Evolutionary conservation across 2,113 vertebrate genomes (phyloP).

Genomic region (Mesembrinibis cayennensis): DNA sequence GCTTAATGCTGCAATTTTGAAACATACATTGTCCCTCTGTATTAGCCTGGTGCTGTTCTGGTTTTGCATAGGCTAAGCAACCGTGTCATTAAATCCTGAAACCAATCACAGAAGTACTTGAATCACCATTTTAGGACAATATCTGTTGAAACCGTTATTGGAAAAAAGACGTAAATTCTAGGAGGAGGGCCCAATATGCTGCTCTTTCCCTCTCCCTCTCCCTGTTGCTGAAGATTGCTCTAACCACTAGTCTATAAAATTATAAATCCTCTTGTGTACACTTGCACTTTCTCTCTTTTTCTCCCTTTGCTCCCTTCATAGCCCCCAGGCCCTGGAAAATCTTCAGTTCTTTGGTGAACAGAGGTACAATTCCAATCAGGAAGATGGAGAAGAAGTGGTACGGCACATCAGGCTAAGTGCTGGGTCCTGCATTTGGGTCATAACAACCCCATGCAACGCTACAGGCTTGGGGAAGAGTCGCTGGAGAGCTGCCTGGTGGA

Average conservation of each 20-base stretch:
- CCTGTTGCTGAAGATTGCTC: not conserved
- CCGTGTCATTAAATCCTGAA: not conserved
- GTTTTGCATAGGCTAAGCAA: not conserved
- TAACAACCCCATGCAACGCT: not conserved
- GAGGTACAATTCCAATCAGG: not conserved
- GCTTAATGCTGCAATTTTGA: not conserved
- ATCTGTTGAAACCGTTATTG: not conserved
- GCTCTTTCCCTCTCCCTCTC: not conserved
- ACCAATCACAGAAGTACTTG: not conserved
- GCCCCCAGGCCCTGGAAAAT: not conserved
- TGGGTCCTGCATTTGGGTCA: not conserved
- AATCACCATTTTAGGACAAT: not conserved
- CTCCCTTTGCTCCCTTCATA: not conserved
- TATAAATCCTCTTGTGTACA: not conserved
- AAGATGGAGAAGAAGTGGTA: not conserved
- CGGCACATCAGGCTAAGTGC: not conserved
- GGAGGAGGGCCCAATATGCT: not conserved
- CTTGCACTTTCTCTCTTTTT: not conserved
- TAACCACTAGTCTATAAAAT: not conserved
- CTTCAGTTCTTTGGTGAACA: not conserved
- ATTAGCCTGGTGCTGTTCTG: not conserved
- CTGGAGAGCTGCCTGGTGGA: rapidly evolving
- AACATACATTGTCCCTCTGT: not conserved
- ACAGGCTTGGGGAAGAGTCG: not conserved
- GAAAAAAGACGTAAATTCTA: not conserved